Conservation (phyloP, 2,797 vertebrate species). For the Cyclopterus lumpus region DNA sequence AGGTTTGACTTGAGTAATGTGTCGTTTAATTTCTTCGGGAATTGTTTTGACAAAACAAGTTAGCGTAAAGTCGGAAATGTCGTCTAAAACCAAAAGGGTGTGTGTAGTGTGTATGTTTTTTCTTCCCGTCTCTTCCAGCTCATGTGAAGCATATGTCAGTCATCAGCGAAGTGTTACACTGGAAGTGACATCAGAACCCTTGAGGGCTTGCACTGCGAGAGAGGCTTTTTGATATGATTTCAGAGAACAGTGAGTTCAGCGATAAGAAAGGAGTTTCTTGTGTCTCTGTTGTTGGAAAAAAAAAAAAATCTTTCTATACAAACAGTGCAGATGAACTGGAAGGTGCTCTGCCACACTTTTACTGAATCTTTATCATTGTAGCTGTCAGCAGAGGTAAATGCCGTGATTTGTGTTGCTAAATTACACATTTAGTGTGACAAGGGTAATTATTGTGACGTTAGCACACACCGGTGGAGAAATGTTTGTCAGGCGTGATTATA, state of each 20-base stretch:
- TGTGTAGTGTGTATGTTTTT: slow-evolving; percentile 69
- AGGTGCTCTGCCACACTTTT: slow-evolving; percentile 76
- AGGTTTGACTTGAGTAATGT: slow-evolving; percentile 81
- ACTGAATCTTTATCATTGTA: slow-evolving; percentile 67
- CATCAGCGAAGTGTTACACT: slow-evolving; percentile 84
- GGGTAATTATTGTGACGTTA: slow-evolving; percentile 78
- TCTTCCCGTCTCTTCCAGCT: slow-evolving; percentile 55
- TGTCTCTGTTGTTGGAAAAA: slow-evolving; percentile 74
- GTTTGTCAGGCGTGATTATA: slow-evolving; percentile 75
- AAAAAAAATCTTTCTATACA: slow-evolving; percentile 72
- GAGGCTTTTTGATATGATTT: slow-evolving; percentile 85
- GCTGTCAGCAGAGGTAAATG: slow-evolving; percentile 74
- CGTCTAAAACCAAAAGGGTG: slow-evolving; percentile 78
- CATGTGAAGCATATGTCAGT: slow-evolving; percentile 85
- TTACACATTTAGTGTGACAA: slow-evolving; percentile 73
- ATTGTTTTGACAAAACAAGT: slow-evolving; percentile 90
- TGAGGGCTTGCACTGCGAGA: slow-evolving; percentile 86
- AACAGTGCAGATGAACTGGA: slow-evolving; percentile 80
- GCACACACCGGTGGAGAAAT: slow-evolving; percentile 65
- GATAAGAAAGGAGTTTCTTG: slow-evolving; percentile 77
- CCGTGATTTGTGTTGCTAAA: slow-evolving; percentile 71
- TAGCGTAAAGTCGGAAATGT: slow-evolving; percentile 84
- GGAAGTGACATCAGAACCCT: slow-evolving; percentile 88
- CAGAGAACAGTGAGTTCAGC: slow-evolving; percentile 83
- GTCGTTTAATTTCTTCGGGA: slow-evolving; percentile 87